These are phyloP conservation scores for Leptodactylus fallax DNA, from an alignment of 2,797 vertebrate species.

Conservation along the genomic window DNA sequence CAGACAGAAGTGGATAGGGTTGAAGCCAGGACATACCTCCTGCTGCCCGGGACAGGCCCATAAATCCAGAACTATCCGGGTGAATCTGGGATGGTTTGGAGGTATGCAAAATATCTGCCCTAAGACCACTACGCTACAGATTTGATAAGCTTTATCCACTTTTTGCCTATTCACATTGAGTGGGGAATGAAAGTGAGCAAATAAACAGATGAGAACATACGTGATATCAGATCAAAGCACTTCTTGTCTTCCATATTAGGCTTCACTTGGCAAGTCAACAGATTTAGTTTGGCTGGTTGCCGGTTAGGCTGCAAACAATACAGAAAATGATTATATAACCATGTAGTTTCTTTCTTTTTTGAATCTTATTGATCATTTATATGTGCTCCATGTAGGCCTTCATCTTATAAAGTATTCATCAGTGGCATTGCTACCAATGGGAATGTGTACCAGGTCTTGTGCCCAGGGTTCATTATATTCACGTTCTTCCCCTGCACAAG, in stretches of 20 bases:
- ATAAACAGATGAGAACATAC: slow-evolving; percentile 70
- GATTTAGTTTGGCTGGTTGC: slow-evolving; percentile 82
- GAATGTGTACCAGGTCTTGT: not conserved
- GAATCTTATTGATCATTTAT: too few species aligned
- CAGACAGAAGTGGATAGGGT: too few species aligned
- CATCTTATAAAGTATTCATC: not conserved
- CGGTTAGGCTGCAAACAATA: slow-evolving; percentile 76
- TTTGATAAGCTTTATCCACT: too few species aligned
- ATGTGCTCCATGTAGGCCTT: not conserved
- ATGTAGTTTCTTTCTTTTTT: too few species aligned
- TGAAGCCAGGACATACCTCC: too few species aligned
- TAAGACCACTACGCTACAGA: too few species aligned
- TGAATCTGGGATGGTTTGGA: too few species aligned
- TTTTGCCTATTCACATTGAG: too few species aligned
- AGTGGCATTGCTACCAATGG: not conserved
- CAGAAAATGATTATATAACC: not conserved
- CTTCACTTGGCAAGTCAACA: slow-evolving; percentile 88
- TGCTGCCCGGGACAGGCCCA: too few species aligned
- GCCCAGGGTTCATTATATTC: not conserved
- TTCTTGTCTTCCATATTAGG: slow-evolving; percentile 85
- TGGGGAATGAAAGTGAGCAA: not conserved
- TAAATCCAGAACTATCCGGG: too few species aligned
- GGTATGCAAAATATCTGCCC: too few species aligned
- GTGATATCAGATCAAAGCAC: slow-evolving; percentile 86
- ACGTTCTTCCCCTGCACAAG: too few species aligned